These are phyloP conservation scores for Melanotaenia trifasciata DNA, from an alignment of 2,797 vertebrate genomes.

Conservation along the genomic window DNA sequence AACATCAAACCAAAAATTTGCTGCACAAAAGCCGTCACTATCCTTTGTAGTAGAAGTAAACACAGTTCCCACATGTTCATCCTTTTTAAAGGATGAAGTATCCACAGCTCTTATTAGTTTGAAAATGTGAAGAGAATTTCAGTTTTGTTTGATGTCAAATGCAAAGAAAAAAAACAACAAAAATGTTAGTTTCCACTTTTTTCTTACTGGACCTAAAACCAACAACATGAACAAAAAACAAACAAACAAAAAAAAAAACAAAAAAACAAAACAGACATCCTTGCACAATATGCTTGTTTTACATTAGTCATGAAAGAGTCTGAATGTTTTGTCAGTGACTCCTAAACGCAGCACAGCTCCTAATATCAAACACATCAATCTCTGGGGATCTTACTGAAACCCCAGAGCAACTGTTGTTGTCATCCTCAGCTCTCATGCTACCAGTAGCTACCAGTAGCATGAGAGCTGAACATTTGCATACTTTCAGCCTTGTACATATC, in stretches of 20 bases:
- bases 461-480: conserved; percentile 42
- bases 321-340: conserved; percentile 13
- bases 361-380: conserved; percentile 19
- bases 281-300: background rate
- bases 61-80: background rate
- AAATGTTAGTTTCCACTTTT: background rate
- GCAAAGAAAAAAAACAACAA: background rate
- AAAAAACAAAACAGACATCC: background rate
- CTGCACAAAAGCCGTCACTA: background rate
- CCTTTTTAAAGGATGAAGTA: background rate
- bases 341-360: background rate
- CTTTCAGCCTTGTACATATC: background rate
- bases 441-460: background rate
- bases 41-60: background rate
- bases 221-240: background rate
- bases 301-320: background rate
- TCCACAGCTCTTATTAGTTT: background rate
- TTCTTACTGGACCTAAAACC: background rate
- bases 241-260: too few species aligned
- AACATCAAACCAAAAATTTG: background rate
- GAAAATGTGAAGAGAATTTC: background rate
- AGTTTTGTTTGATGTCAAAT: background rate
- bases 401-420: background rate
- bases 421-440: conserved; percentile 6
- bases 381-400: conserved; percentile 9